These are phyloP conservation scores for Dicyrtoma fusca DNA, from an alignment of 2,888 invertebrate species.

Conservation along the genomic window DNA sequence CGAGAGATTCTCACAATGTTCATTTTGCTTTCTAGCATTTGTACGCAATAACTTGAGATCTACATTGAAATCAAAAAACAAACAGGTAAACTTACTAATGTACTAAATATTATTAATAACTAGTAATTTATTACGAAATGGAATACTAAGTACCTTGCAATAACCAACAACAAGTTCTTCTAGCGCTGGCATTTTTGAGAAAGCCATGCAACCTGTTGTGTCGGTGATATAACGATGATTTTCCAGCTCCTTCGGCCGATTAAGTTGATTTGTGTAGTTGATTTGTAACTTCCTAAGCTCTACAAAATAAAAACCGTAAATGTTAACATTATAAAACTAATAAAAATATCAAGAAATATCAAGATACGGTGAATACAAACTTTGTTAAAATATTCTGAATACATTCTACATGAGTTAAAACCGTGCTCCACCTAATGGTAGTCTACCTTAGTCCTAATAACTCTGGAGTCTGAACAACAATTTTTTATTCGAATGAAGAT, in stretches of 20 bases:
- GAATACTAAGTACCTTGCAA: neutral
- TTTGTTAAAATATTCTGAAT: too few relatives aligned
- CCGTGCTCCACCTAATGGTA: too few relatives aligned
- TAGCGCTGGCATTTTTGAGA: slow-evolving; percentile 8
- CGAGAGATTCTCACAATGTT: neutral
- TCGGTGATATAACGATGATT: neutral
- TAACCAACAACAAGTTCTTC: slow-evolving; percentile 4
- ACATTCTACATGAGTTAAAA: too few relatives aligned
- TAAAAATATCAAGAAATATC: too few relatives aligned
- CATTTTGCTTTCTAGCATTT: slow-evolving; percentile 6
- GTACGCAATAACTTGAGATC: slow-evolving; percentile 4
- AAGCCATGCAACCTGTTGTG: slow-evolving; percentile 8
- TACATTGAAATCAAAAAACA: neutral
- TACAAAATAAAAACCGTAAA: neutral
- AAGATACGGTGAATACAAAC: too few relatives aligned
- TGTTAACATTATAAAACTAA: too few relatives aligned
- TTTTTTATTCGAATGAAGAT: too few relatives aligned
- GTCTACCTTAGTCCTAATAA: too few relatives aligned
- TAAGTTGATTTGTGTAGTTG: neutral
- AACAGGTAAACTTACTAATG: too few relatives aligned
- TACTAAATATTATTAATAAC: neutral
- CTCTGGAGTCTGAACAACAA: too few relatives aligned
- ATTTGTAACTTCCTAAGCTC: neutral
- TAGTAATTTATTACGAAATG: neutral
- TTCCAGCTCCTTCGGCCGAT: neutral